These are phyloP conservation scores for Micoletzkya japonica DNA, from an alignment of 2,888 invertebrate genomes.

Conservation along the genomic window DNA sequence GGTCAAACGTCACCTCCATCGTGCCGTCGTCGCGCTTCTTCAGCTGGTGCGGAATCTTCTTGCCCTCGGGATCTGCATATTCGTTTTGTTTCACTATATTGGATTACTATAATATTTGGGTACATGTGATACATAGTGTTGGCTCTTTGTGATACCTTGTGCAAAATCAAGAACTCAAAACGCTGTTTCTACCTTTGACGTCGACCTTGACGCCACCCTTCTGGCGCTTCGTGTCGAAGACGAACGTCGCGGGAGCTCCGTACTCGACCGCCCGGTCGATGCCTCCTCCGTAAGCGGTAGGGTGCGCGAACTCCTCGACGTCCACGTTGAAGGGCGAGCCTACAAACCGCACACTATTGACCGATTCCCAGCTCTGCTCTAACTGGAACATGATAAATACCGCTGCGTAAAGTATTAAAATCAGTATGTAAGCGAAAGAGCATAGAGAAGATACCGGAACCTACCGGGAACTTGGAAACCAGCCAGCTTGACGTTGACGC, in stretches of 20 bases:
- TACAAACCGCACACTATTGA: too few species aligned
- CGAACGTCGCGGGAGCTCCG: slow-evolving; percentile 67
- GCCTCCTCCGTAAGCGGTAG: slow-evolving; percentile 66
- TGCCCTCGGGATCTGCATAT: slow-evolving; percentile 33
- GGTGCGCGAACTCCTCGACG: slow-evolving; percentile 56
- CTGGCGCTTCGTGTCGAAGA: slow-evolving; percentile 66
- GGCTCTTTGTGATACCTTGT: slow-evolving; percentile 24
- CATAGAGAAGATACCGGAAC: neutral
- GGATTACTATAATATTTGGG: neutral
- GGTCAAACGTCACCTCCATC: slow-evolving; percentile 56
- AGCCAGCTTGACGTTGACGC: slow-evolving; percentile 52
- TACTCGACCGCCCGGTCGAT: slow-evolving; percentile 65
- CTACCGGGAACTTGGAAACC: slow-evolving; percentile 60
- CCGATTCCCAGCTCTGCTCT: too few species aligned
- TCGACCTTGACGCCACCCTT: slow-evolving; percentile 61
- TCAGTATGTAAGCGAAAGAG: too few species aligned
- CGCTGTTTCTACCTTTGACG: slow-evolving; percentile 48
- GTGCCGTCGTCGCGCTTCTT: slow-evolving; percentile 51
- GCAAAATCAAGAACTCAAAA: slow-evolving; percentile 38
- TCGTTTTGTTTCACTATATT: neutral
- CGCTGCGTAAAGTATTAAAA: too few species aligned
- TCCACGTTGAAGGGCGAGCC: slow-evolving; percentile 48
- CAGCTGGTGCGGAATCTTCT: slow-evolving; percentile 52
- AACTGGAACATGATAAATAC: too few species aligned
- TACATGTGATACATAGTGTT: neutral